Evolutionary conservation across 53 echinoderm and acorn worm species (phyloP).

Genomic region (Paracentrotus lividus): DNA sequence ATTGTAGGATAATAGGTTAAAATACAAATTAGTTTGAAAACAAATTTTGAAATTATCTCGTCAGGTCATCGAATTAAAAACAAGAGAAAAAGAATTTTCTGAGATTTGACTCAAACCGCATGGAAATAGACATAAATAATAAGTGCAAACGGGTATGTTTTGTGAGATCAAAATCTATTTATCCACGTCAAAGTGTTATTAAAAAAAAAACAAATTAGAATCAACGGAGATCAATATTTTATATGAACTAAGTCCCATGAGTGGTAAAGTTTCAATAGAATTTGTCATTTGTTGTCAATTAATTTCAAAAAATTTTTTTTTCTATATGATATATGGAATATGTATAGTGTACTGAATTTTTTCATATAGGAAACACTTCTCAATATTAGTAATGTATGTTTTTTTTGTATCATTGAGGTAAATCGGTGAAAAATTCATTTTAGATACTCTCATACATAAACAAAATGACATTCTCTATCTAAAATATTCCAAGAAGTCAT

Average conservation of each 20-base stretch:
- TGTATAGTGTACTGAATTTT: too few relatives aligned
- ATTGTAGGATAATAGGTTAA: not conserved
- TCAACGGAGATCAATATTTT: not conserved
- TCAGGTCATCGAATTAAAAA: not conserved
- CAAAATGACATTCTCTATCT: too few relatives aligned
- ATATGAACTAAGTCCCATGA: not conserved
- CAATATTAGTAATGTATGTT: too few relatives aligned
- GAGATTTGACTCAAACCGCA: not conserved
- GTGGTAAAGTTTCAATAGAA: not conserved
- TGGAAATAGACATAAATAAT: not conserved
- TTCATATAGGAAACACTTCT: too few relatives aligned
- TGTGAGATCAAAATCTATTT: not conserved
- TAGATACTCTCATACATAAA: too few relatives aligned
- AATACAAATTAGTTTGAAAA: not conserved
- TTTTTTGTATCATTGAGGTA: too few relatives aligned
- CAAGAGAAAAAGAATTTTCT: not conserved
- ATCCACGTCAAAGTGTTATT: constrained; percentile 8
- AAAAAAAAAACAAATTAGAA: not conserved
- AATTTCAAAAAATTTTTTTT: too few relatives aligned
- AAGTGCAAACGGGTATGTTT: constrained; percentile 27
- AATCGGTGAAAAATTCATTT: too few relatives aligned
- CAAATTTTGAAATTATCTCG: not conserved
- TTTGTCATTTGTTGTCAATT: not conserved
- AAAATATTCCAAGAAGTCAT: not conserved
- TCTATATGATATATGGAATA: too few relatives aligned